A percentile compares a stretch with the other conserved stretches of the same genome.
Evolutionary conservation across 2,888 invertebrate species (phyloP).

Genomic region (Oligia fasciuncula): DNA sequence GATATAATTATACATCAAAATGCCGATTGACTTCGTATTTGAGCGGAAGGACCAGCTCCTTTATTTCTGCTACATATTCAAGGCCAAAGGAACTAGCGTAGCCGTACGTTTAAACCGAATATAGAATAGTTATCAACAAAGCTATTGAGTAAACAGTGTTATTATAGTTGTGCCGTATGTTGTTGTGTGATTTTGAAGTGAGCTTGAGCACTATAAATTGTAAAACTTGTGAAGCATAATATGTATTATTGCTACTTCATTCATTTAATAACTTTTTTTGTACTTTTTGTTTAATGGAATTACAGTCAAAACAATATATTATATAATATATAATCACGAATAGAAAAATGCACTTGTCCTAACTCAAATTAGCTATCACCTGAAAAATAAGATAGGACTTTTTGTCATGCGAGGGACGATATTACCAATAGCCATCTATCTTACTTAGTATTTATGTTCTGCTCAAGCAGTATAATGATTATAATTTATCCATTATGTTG

Average conservation of each 20-base stretch:
- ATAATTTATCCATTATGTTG: not conserved
- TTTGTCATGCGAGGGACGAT: no score
- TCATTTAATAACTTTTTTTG: not conserved
- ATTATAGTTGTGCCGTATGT: not conserved
- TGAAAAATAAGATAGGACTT: no score
- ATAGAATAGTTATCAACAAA: not conserved
- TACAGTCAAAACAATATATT: not conserved
- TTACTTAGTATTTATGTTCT: not conserved
- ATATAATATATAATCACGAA: no score
- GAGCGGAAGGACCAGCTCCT: no score
- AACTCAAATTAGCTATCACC: no score
- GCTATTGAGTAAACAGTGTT: not conserved
- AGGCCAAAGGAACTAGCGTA: no score
- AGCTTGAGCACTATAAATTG: not conserved
- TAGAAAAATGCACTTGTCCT: no score
- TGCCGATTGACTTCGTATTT: no score
- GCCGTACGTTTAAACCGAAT: no score
- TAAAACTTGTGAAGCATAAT: not conserved
- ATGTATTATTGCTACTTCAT: not conserved
- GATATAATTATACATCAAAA: no score
- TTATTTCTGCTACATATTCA: no score
- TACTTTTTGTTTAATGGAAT: not conserved
- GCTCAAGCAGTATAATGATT: not conserved
- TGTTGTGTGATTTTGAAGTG: not conserved
- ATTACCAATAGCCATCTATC: not conserved